A percentile compares a stretch with the other conserved stretches of the same genome.
These are phyloP conservation scores for Spodoptera frugiperda DNA, from an alignment of 1,140 invertebrate genomes.

Conservation along the genomic window DNA sequence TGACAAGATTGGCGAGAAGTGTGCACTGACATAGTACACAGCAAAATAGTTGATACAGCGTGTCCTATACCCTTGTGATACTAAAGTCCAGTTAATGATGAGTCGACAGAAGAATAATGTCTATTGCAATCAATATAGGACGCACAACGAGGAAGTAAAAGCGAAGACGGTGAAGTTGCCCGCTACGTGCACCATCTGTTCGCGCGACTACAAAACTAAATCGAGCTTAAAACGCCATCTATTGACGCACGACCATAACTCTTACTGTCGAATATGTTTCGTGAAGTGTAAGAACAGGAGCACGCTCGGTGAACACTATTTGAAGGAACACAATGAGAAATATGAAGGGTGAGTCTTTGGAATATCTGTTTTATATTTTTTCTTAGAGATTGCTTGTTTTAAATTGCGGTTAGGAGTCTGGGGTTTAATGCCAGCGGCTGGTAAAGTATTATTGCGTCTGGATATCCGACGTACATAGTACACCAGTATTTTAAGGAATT, in stretches of 20 bases:
- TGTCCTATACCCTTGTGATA: too few species aligned
- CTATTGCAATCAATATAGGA: constrained; percentile 47
- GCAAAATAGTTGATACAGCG: too few species aligned
- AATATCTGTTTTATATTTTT: background rate
- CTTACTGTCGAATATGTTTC: constrained; percentile 51
- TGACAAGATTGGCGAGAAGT: too few species aligned
- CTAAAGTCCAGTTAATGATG: too few species aligned
- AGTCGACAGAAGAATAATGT: background rate
- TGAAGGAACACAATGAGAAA: constrained; percentile 54
- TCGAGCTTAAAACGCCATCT: constrained; percentile 58
- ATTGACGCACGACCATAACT: constrained; percentile 48
- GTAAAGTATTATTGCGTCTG: too few species aligned
- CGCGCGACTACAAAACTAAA: constrained; percentile 57
- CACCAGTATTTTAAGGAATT: too few species aligned
- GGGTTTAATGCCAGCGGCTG: too few species aligned
- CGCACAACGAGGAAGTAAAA: constrained; percentile 63
- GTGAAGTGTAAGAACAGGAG: constrained; percentile 52
- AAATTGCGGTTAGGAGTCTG: too few species aligned
- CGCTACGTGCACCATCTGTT: constrained; percentile 58
- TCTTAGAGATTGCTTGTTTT: too few species aligned
- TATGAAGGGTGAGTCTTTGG: constrained; percentile 46
- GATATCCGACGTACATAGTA: too few species aligned
- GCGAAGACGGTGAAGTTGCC: constrained; percentile 29
- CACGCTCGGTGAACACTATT: constrained; percentile 52
- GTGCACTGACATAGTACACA: too few species aligned